Base-by-base conservation (phyloP, 1,140 invertebrate genomes). In the Eueides isabella region DNA sequence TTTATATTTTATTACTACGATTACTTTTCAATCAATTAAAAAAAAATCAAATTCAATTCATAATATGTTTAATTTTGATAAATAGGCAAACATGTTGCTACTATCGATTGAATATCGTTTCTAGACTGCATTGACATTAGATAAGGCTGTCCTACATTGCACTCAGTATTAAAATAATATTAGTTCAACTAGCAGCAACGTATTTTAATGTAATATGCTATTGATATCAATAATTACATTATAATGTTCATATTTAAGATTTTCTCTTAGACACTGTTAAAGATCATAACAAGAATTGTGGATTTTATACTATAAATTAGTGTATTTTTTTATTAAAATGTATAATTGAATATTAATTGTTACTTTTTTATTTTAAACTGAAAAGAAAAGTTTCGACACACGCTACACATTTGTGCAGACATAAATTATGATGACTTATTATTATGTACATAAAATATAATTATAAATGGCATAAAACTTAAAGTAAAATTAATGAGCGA, bases 71-170 rank as follows among this genome's bases (percentile, higher is more conserved):
- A 44, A 14, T 33, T 61, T 61, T 41, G 29, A 70, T 30, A 35
- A 29, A 16, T 70, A 61, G 48, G 23, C 61, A 41, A 70, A 70
- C 26, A 62, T 33, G 61, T 62, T 69, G 16, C 31, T 41, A 28
- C 31, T 70, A 63, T n/a, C 61, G 55, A 70, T 41, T 55, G 31
- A 70, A 30, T 63, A 70, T 70, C 61, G 33, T 71, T 71, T 41
- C 26, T 64, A 64, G 70, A 72, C 41, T 65, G 63, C 63, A 28
- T 66, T 66, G 71, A 72, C 71, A 65, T 72, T 72, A 66, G 71
- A 72, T 72, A 72, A 72, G 71, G 64, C 41, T 72, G 71, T 55
- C 63, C 71, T 66, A 65, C 30, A 71, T 64, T 65, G 69, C 67
- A 61, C n/a, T 63, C 61, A 16, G 41, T 63, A 70, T 70, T 62